Evolutionary conservation across 2,113 vertebrate species (phyloP).

Genomic region (Lipotes vexillifer): DNA sequence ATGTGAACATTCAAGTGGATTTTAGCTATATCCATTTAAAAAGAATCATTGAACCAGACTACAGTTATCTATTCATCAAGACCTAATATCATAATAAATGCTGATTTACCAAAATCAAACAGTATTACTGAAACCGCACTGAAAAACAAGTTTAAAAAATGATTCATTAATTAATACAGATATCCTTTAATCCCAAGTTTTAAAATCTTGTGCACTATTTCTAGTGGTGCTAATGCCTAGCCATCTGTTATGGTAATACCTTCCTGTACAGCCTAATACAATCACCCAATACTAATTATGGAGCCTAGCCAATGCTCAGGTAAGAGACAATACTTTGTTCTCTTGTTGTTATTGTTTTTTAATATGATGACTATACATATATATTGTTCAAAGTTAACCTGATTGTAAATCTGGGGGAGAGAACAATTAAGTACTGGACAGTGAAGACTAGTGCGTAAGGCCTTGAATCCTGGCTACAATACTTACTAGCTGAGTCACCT

Average conservation of each 20-base stretch:
- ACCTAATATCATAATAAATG: neutral
- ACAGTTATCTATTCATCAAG: neutral
- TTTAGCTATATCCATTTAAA: slow-evolving; percentile 5
- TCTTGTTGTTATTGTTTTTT: neutral
- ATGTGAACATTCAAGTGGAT: neutral
- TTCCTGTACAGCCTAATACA: neutral
- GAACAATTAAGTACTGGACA: neutral
- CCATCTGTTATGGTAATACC: neutral
- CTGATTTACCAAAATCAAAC: neutral
- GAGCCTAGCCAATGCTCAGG: neutral
- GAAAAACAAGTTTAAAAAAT: slow-evolving; percentile 2
- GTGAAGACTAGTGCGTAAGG: neutral
- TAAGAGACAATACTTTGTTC: neutral
- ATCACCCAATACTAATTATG: neutral
- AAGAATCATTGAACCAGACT: neutral
- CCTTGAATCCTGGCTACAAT: slow-evolving; percentile 23
- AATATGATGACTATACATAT: neutral
- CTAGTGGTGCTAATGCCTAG: neutral
- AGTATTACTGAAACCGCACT: neutral
- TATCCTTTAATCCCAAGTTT: neutral
- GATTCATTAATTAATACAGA: neutral
- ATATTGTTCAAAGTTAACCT: neutral
- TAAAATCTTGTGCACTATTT: slow-evolving; percentile 12
- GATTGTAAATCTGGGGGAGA: neutral
- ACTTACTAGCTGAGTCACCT: neutral